Evolutionary conservation across 1,140 invertebrate species (phyloP).

Genomic region (Aricia agestis): DNA sequence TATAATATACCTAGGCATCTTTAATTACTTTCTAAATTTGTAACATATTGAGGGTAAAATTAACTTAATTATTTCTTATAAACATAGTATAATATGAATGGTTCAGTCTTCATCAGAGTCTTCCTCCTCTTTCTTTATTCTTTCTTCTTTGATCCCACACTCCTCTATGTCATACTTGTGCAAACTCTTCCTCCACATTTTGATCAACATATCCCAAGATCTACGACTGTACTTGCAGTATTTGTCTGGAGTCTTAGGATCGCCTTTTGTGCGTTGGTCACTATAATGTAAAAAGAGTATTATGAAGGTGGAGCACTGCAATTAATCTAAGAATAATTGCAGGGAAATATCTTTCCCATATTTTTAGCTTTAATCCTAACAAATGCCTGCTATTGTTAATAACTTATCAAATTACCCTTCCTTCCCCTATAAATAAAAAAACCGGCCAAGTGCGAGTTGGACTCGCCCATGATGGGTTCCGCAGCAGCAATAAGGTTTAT

Average conservation of each 20-base stretch:
- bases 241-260: constrained; percentile 93
- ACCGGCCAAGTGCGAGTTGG: too few species aligned
- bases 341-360: background rate
- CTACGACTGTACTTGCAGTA: constrained; percentile 90
- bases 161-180: constrained; percentile 86
- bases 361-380: too few species aligned
- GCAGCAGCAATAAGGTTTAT: too few species aligned
- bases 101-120: constrained; percentile 19
- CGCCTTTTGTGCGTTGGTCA: constrained; percentile 79
- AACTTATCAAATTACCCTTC: too few species aligned
- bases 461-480: too few species aligned
- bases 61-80: constrained; percentile 1
- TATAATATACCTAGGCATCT: too few species aligned
- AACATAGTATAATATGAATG: background rate
- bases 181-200: constrained; percentile 89
- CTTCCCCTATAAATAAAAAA: too few species aligned
- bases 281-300: constrained; percentile 63
- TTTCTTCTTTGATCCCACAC: constrained; percentile 17
- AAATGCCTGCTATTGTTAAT: too few species aligned
- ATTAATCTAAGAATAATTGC: too few species aligned
- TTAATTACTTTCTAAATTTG: background rate
- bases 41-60: background rate
- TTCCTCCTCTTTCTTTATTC: constrained; percentile 22
- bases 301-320: background rate
- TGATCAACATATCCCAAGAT: constrained; percentile 92